Evolutionary conservation across 2,888 invertebrate species (phyloP).

Genomic region (Syritta pipiens): DNA sequence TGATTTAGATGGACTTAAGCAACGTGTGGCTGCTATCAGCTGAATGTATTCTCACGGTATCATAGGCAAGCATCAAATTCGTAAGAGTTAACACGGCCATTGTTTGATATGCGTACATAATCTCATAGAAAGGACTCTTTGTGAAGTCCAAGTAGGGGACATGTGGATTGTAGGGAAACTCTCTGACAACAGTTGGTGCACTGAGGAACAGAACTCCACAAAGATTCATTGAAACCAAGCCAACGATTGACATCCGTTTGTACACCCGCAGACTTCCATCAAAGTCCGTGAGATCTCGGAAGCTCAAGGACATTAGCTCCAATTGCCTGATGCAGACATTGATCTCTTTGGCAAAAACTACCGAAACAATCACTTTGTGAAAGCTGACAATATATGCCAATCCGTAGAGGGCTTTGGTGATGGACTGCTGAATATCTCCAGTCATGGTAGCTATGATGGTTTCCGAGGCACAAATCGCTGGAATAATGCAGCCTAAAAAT

Average conservation of each 20-base stretch:
- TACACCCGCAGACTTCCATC: neutral
- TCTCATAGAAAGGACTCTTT: neutral
- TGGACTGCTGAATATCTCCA: neutral
- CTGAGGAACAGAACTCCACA: neutral
- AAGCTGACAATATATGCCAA: neutral
- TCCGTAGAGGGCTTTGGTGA: slow-evolving; percentile 1
- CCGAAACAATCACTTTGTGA: neutral
- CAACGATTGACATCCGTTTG: neutral
- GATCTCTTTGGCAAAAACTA: neutral
- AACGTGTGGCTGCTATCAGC: no score
- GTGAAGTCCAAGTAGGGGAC: neutral
- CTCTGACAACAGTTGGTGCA: neutral
- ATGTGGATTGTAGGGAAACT: neutral
- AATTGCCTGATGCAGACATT: neutral
- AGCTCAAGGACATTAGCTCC: neutral
- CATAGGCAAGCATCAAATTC: neutral
- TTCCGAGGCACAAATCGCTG: neutral
- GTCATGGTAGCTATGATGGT: neutral
- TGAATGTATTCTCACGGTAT: slow-evolving; percentile 6
- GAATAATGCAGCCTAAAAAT: neutral
- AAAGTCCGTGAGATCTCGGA: neutral
- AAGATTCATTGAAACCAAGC: neutral
- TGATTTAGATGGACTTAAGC: neutral
- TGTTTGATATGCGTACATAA: neutral
- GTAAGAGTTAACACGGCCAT: neutral